These are phyloP conservation scores for Alosa sapidissima DNA, from an alignment of 2,797 vertebrate species.

Conservation along the genomic window DNA sequence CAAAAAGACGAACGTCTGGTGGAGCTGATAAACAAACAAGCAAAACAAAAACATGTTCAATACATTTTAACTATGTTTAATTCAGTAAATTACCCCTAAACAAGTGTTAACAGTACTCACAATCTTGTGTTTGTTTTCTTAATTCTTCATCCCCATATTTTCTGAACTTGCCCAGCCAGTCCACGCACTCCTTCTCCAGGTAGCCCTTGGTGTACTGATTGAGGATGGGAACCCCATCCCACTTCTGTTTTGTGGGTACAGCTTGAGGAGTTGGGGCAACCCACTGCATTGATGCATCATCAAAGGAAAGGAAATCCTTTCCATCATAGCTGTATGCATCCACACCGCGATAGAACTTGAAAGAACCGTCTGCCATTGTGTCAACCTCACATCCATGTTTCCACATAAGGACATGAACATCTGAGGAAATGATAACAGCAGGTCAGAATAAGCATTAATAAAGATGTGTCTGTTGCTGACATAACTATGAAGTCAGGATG, in stretches of 20 bases:
- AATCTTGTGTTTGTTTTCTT: accelerated
- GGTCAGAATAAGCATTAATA: no score
- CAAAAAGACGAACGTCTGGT: neutral
- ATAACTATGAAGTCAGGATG: no score
- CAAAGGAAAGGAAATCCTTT: slow-evolving; percentile 62
- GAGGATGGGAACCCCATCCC: neutral
- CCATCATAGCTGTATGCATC: slow-evolving; percentile 72
- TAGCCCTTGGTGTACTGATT: no score
- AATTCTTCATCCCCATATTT: accelerated
- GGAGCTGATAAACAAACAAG: neutral
- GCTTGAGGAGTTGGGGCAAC: slow-evolving; percentile 31
- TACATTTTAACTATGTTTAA: neutral
- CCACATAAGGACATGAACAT: neutral
- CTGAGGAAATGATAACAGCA: neutral
- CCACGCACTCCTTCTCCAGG: neutral
- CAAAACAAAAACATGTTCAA: neutral
- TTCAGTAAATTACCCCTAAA: no score
- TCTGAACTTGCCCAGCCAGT: slow-evolving; percentile 58
- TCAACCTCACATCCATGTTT: neutral
- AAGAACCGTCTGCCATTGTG: accelerated
- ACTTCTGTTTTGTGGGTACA: slow-evolving; percentile 61
- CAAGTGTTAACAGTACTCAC: neutral
- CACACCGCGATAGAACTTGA: neutral
- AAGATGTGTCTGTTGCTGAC: no score
- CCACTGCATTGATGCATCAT: slow-evolving; percentile 43